Percentiles rank a stretch among this genome's conserved stretches.
Evolutionary conservation across 2,797 vertebrate species (phyloP).

Genomic region (Vespertilio murinus): DNA sequence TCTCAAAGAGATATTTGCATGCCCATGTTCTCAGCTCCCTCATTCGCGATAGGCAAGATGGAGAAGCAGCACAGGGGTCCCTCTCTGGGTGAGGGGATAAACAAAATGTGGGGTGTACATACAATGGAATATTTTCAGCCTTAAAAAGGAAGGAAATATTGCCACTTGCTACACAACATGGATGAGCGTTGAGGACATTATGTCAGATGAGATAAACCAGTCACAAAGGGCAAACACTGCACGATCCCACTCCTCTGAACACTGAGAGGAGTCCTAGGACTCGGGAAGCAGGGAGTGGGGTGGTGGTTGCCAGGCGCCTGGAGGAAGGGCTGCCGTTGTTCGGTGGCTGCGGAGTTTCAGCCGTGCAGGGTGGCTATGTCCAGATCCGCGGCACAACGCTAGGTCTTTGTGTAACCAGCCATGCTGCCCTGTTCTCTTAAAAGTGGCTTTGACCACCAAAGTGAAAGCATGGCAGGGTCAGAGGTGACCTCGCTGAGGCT

Average conservation of each 20-base stretch:
- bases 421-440: not conserved
- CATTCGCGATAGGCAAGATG: not conserved
- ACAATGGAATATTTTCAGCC: not conserved
- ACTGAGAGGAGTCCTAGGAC: not conserved
- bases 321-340: not conserved
- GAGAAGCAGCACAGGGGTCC: not conserved
- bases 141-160: not conserved
- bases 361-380: not conserved
- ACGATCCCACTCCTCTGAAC: not conserved
- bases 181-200: not conserved
- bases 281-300: not conserved
- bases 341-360: not conserved
- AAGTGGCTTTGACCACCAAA: not conserved
- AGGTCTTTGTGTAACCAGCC: not conserved
- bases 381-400: not conserved
- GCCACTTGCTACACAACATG: not conserved
- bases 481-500: not conserved
- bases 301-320: no score
- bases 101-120: not conserved
- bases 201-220: not conserved
- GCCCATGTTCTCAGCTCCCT: not conserved
- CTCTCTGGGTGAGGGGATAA: not conserved
- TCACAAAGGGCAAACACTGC: not conserved
- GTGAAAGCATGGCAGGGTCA: not conserved
- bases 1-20: not conserved